Evolutionary conservation across 2,113 vertebrate genomes (phyloP), one percentile per base, ranked within the genome.

Genomic region (Pelobates fuscus): DNA sequence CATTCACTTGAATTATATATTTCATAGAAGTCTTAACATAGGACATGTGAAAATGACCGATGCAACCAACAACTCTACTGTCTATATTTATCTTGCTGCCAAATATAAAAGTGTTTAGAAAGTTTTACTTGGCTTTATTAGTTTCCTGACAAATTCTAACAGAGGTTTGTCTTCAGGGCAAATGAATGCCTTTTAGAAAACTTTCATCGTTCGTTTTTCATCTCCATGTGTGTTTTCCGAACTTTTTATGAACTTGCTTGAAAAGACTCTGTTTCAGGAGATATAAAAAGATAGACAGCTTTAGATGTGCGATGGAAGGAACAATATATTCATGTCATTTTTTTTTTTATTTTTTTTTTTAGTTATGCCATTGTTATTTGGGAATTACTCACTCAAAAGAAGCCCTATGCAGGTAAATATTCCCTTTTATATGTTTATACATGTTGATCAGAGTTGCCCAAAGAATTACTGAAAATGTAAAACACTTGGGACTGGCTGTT

Each of bases 361-460:
- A 97, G 95, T 85, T 95, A 94, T 24, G 86, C 87, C n/a, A 93
- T 96, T 54, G 83, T 96, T 78, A 84, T 93, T 62, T 96, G 94
- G 94, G 95, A 95, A 86, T 90, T 95, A 18, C 88, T 98, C 15
- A 90, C 93, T 26, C 93, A 96, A 86, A 92, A 91, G 84, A 95
- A 94, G 63, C 90, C 92, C 0, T 91, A 92, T 14, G 25, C 91
- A 89, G 95, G 94, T 95, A 89, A 73, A 61, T 64, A 20, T 24
- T 2, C 17, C 27, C n/a, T 64, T 54, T 52, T 52, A 29, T 12
- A 17, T 18, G 7, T 49, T 62, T 49, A 10, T 5, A 37, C 5
- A 37, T 10, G 32, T 37, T 37, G 10, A 37, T 5, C 32, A 5
- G 5, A 10, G 32, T 1, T 10, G 32, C 32, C 10, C 32, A n/a